Conservation (phyloP, 2,797 vertebrate species). For the Alcedo quadribrachys region DNA sequence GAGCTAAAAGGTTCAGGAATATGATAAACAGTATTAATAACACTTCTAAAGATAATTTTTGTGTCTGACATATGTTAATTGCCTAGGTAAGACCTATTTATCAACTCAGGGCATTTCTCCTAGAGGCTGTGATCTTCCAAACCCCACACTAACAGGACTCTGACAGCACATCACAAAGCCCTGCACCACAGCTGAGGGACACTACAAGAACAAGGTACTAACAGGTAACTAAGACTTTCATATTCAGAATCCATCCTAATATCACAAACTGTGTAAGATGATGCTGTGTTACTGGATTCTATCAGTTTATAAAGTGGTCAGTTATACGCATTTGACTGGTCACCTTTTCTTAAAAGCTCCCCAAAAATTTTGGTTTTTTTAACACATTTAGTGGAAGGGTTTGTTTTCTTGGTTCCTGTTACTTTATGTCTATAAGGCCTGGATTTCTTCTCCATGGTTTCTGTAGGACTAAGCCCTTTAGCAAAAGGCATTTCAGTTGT, state of each 20-base stretch:
- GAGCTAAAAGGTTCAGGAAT: conserved; percentile 1
- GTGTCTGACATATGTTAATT: not conserved
- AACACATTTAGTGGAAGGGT: not conserved
- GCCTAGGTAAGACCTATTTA: not conserved
- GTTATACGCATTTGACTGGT: not conserved
- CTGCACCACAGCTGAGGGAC: not conserved
- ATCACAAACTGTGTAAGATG: not conserved
- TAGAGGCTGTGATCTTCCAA: not conserved
- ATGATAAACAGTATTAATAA: not conserved
- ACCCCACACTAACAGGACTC: not conserved
- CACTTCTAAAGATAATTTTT: not conserved
- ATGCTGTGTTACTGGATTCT: not conserved
- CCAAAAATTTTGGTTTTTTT: not conserved
- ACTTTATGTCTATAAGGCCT: not conserved
- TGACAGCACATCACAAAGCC: not conserved
- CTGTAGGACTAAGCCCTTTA: not conserved
- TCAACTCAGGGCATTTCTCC: not conserved
- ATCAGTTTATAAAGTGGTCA: not conserved
- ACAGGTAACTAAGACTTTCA: not conserved
- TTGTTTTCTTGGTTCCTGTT: not conserved
- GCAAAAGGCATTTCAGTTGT: not conserved
- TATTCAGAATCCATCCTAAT: not conserved
- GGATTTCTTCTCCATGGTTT: not conserved
- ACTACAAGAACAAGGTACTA: not conserved
- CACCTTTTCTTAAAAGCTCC: not conserved